A percentile compares a stretch with the other conserved stretches of the same genome.
These are phyloP conservation scores for Elaphurus davidianus DNA, from an alignment of 2,113 vertebrate species.

Conservation along the genomic window DNA sequence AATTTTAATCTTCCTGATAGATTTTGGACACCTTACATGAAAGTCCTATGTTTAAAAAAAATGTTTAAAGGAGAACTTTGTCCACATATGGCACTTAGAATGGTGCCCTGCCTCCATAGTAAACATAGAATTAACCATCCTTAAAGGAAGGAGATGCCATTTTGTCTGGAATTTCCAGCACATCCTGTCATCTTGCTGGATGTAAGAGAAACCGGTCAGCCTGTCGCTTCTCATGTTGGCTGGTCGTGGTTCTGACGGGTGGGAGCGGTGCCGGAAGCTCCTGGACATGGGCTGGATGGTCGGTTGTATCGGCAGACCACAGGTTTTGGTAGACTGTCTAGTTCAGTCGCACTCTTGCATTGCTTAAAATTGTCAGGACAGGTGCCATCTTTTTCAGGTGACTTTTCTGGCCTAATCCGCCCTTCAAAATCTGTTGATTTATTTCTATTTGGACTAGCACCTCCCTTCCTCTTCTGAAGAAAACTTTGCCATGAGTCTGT, in stretches of 20 bases:
- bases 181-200: neutral
- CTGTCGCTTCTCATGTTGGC: no score
- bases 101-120: neutral
- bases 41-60: neutral
- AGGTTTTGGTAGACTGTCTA: neutral
- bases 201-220: neutral
- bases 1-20: neutral
- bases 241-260: neutral
- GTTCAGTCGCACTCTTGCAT: neutral
- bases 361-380: neutral
- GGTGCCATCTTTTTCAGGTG: neutral
- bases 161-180: neutral
- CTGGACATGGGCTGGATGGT: rapidly evolving
- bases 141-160: neutral
- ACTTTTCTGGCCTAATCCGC: neutral
- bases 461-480: neutral
- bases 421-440: neutral
- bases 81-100: neutral
- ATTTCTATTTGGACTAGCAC: neutral
- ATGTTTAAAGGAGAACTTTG: neutral
- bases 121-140: neutral
- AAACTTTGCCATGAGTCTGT: neutral
- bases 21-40: neutral
- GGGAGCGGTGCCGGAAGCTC: rapidly evolving
- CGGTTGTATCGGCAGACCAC: neutral